A percentile compares a stretch with the other conserved stretches of the same genome.
These are phyloP conservation scores for Drosophila simulans DNA, from an alignment of 1,140 invertebrate genomes.

Conservation along the genomic window DNA sequence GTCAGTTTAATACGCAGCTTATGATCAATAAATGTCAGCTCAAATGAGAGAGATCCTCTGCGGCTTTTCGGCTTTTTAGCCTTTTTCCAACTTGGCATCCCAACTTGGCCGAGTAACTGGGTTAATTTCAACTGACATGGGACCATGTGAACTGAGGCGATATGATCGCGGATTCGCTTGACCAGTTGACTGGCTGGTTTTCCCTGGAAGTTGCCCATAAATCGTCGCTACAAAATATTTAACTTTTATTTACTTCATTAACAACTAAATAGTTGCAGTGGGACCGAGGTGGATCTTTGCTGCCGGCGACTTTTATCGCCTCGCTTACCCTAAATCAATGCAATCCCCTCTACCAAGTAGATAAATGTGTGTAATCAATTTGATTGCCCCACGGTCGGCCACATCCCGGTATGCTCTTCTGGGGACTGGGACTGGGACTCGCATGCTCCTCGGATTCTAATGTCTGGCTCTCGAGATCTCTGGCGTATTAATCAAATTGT, in stretches of 20 bases:
- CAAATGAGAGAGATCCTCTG: slow-evolving; percentile 40
- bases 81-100: slow-evolving; percentile 1
- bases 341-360: slow-evolving; percentile 51
- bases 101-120: slow-evolving; percentile 46
- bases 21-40: slow-evolving; percentile 80
- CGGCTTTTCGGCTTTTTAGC: background rate
- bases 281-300: slow-evolving; percentile 17
- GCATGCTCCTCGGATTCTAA: slow-evolving; percentile 39
- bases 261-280: slow-evolving; percentile 76
- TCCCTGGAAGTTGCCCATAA: slow-evolving; percentile 62
- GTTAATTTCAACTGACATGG: slow-evolving; percentile 53
- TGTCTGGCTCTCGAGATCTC: slow-evolving; percentile 40
- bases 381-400: slow-evolving; percentile 57
- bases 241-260: slow-evolving; percentile 77
- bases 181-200: background rate
- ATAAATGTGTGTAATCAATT: slow-evolving; percentile 82
- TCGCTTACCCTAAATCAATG: slow-evolving; percentile 70
- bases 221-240: slow-evolving; percentile 58
- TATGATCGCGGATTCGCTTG: slow-evolving; percentile 24
- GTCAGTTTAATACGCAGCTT: slow-evolving; percentile 78
- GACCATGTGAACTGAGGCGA: slow-evolving; percentile 33
- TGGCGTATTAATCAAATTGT: slow-evolving; percentile 79
- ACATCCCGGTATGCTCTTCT: slow-evolving; percentile 3
- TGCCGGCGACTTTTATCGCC: slow-evolving; percentile 72
- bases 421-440: slow-evolving; percentile 3